Evolutionary conservation across 1,140 invertebrate species (phyloP).

Genomic region (Brachionus asplanchnoidis): DNA sequence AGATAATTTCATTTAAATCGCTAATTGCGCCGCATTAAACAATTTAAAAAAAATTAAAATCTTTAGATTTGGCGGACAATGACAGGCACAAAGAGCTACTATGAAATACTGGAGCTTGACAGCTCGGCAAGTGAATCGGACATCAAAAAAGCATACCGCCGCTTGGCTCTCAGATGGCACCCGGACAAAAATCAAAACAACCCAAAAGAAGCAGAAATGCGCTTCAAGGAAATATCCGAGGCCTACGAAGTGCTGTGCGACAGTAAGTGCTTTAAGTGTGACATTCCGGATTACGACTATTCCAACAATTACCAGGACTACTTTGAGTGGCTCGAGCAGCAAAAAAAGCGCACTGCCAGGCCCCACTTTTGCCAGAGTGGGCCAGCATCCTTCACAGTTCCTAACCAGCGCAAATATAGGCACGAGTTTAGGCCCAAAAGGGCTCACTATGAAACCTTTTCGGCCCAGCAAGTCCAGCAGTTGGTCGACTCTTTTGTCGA

Average conservation of each 20-base stretch:
- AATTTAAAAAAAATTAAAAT: background rate
- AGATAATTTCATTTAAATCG: background rate
- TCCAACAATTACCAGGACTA: constrained; percentile 35
- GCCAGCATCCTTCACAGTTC: background rate
- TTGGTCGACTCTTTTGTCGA: background rate
- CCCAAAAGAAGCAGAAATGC: constrained; percentile 86
- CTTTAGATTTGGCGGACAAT: background rate
- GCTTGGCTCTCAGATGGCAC: constrained; percentile 96
- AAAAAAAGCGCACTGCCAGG: background rate
- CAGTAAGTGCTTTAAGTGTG: constrained; percentile 55
- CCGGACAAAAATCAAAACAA: constrained; percentile 99
- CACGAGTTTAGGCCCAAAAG: background rate
- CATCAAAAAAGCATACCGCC: constrained; percentile 83
- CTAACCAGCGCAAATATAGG: background rate
- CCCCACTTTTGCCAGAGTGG: background rate
- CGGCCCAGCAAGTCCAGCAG: background rate
- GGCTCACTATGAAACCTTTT: background rate
- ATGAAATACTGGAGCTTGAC: constrained; percentile 60
- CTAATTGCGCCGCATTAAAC: background rate
- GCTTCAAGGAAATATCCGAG: constrained; percentile 96
- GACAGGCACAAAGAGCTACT: constrained; percentile 20
- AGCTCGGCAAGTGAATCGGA: constrained; percentile 86
- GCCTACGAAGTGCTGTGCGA: constrained; percentile 91
- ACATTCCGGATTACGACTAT: constrained; percentile 19
- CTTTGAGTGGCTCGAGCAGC: constrained; percentile 35